Percentiles rank a stretch among this genome's conserved stretches.
phyloP scores from a whole-genome alignment of 1,140 invertebrate genomes.

The Nebria ingens region DNA sequence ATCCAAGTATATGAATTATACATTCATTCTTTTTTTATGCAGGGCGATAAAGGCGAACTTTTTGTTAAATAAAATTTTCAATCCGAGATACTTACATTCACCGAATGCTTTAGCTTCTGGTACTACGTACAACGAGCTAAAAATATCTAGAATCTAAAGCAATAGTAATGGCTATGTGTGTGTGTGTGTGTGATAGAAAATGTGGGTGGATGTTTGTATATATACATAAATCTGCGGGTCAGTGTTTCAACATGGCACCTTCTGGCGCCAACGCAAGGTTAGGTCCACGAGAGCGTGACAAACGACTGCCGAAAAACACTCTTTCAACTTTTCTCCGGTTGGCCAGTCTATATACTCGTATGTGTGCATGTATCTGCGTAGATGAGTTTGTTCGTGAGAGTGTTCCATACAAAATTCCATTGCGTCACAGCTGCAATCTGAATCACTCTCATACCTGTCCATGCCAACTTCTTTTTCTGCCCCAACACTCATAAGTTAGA shows the following conservation, averaged over 20 bases:
- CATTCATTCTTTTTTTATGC: too few species aligned
- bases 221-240: neutral
- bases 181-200: neutral
- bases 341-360: neutral
- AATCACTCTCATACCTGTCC: neutral
- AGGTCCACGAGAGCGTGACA: neutral
- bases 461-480: neutral
- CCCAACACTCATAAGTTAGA: neutral
- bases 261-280: neutral
- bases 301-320: neutral
- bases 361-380: neutral
- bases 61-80: too few species aligned
- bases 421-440: neutral
- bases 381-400: too few species aligned
- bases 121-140: too few species aligned
- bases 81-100: too few species aligned
- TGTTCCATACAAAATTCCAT: too few species aligned
- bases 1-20: too few species aligned
- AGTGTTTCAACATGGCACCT: neutral
- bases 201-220: too few species aligned
- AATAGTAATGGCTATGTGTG: neutral
- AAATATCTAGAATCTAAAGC: too few species aligned
- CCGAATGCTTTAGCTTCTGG: too few species aligned
- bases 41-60: too few species aligned
- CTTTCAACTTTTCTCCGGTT: neutral